A percentile compares a stretch with the other conserved stretches of the same genome.
Conservation (phyloP, 2,113 vertebrate species). For the Proteles cristata region DNA sequence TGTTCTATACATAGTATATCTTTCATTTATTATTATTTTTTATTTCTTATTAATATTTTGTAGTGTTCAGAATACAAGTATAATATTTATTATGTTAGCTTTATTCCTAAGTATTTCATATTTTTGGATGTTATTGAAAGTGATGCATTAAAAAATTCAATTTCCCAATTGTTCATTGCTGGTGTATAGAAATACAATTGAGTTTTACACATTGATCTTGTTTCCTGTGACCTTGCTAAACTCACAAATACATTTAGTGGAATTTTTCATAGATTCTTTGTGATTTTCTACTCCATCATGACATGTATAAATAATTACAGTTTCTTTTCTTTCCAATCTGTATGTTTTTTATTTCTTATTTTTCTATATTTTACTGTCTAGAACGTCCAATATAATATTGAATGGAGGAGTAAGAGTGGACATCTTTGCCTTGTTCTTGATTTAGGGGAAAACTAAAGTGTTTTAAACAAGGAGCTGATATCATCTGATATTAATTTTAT, state of each 20-base stretch:
- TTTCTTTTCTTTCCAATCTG: neutral
- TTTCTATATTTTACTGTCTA: neutral
- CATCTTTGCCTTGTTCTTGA: neutral
- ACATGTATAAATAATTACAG: neutral
- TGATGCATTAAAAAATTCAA: neutral
- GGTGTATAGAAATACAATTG: neutral
- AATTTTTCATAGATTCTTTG: neutral
- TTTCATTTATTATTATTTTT: neutral
- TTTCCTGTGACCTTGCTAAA: neutral
- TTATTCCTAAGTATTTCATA: neutral
- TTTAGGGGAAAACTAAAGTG: neutral
- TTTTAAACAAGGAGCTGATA: neutral
- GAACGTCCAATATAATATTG: neutral
- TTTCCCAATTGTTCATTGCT: neutral
- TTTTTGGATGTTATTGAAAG: neutral
- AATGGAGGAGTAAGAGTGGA: neutral
- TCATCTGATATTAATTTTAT: neutral
- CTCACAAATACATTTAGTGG: neutral
- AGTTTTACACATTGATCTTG: neutral
- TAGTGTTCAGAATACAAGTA: neutral
- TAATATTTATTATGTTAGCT: neutral
- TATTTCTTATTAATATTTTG: neutral
- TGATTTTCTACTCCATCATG: neutral
- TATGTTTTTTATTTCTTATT: neutral
- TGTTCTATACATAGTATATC: neutral